Conservation (phyloP, 1,140 invertebrate species). For the Bombus superbus region DNA sequence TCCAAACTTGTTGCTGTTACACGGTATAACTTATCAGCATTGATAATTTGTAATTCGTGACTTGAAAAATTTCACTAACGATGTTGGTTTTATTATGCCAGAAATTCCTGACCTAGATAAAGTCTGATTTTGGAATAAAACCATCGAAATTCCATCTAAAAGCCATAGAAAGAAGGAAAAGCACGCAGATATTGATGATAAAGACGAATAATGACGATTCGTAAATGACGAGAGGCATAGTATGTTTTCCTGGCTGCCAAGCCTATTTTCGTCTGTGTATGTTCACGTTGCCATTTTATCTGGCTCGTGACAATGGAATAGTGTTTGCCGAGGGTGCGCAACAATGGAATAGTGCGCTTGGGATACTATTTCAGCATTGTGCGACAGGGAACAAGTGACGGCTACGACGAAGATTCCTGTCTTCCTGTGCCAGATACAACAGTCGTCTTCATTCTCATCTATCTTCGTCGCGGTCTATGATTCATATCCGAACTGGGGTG, state of each 20-base stretch:
- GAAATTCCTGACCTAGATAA: too few species aligned
- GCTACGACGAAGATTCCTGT: slow-evolving; percentile 6
- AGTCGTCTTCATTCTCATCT: slow-evolving; percentile 1
- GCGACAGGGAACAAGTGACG: background rate
- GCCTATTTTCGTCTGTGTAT: background rate
- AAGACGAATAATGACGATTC: slow-evolving; percentile 9
- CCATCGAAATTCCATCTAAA: background rate
- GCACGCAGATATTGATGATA: background rate
- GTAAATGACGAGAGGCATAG: background rate
- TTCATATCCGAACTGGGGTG: background rate
- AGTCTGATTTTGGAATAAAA: too few species aligned
- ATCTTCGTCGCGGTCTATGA: background rate
- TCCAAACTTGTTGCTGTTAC: too few species aligned
- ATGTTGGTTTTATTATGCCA: too few species aligned
- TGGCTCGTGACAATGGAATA: slow-evolving; percentile 15
- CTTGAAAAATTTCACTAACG: background rate
- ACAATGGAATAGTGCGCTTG: slow-evolving; percentile 8
- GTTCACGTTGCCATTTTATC: slow-evolving; percentile 21
- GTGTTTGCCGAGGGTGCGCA: background rate
- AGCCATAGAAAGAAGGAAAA: background rate
- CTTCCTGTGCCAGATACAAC: slow-evolving; percentile 12
- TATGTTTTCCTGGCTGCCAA: background rate
- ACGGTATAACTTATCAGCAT: too few species aligned
- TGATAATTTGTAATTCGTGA: background rate
- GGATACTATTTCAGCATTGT: slow-evolving; percentile 27